Base-by-base conservation (phyloP, 2,113 vertebrate species). In the Melanerpes aurifrons region DNA sequence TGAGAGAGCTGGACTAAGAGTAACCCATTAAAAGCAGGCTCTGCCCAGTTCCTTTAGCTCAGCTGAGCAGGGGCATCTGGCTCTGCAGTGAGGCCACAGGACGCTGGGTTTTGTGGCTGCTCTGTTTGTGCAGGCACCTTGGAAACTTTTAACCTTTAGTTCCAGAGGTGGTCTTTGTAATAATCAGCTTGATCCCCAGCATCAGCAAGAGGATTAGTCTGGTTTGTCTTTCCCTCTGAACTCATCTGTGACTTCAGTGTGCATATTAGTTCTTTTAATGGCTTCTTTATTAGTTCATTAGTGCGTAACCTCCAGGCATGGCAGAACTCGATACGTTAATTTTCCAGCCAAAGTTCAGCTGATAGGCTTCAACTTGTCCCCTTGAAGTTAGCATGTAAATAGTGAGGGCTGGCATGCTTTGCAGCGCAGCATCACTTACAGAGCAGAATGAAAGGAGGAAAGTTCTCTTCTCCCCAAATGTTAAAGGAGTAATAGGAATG, bases 261-360 rank as follows among this genome's bases (percentile, higher is more conserved):
- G 83, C 90, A 56, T 92, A 86, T 89, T 87, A 93, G 96, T 83
- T 92, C 94, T 87, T 87, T 75, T 92, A 92, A 93, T 92, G 75
- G 70, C 92, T 84, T 83, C 85, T 87, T 88, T 87, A 87, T 92
- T 94, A 91, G 86, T 95, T 95, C n/a, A 21, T 94, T 91, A 95
- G 45, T 88, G 74, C 37, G n/a, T 92, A 74, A 92, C 93, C 94
- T 80, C 68, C 89, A 69, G 95, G 94, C 95, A 92, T 40, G 82
- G 77, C 79, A 91, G 71, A 84, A 32, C 77, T 95, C 70, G 72
- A 90, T 82, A 82, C 31, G 35, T 93, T 95, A 74, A 92, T 97
- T 96, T 95, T 89, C 92, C 74, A 79, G 2, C 70, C 63, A 26
- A 93, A 92, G 82, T 96, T 97, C 91, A 89, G 79, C 66, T 93